A percentile compares a stretch with the other conserved stretches of the same genome.
Evolutionary conservation across 2,797 vertebrate genomes (phyloP).

Genomic region (Thripadectes ignobilis): DNA sequence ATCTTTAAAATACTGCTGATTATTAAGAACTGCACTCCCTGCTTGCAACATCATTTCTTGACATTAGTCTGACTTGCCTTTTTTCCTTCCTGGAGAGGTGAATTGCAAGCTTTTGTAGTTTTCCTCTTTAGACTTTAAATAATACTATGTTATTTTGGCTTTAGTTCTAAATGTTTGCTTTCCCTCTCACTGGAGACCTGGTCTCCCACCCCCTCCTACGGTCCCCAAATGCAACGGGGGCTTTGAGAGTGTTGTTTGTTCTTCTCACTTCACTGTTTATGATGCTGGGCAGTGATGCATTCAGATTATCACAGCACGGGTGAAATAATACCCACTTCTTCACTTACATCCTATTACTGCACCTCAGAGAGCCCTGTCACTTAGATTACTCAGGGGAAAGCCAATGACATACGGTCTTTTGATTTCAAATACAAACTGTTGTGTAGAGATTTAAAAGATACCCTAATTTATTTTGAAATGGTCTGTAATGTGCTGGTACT

Average conservation of each 20-base stretch:
- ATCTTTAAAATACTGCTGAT: constrained; percentile 28
- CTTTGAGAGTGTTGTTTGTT: constrained; percentile 10
- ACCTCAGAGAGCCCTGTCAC: constrained; percentile 35
- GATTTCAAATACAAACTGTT: constrained; percentile 35
- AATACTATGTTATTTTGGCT: not conserved
- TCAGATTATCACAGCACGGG: constrained; percentile 55
- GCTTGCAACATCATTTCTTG: not conserved
- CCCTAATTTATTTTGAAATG: constrained; percentile 38
- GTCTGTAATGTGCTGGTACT: not conserved
- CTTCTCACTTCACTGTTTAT: constrained; percentile 31
- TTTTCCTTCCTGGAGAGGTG: not conserved
- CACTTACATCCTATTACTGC: constrained; percentile 54
- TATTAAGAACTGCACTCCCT: constrained; percentile 11
- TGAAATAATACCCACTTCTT: constrained; percentile 64
- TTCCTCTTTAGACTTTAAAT: not conserved
- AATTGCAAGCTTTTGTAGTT: not conserved
- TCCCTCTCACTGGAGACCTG: not conserved
- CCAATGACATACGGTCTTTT: constrained; percentile 1
- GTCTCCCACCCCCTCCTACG: not conserved
- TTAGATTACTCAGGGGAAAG: constrained; percentile 54
- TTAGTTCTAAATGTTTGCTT: not conserved
- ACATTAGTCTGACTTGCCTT: not conserved
- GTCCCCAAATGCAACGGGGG: not conserved
- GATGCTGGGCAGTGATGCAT: constrained; percentile 59
- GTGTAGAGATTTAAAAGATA: constrained; percentile 27